Evolutionary conservation across 2,888 invertebrate species (phyloP), one percentile per base, ranked within the genome.

Genomic region (Dendrolimus houi): DNA sequence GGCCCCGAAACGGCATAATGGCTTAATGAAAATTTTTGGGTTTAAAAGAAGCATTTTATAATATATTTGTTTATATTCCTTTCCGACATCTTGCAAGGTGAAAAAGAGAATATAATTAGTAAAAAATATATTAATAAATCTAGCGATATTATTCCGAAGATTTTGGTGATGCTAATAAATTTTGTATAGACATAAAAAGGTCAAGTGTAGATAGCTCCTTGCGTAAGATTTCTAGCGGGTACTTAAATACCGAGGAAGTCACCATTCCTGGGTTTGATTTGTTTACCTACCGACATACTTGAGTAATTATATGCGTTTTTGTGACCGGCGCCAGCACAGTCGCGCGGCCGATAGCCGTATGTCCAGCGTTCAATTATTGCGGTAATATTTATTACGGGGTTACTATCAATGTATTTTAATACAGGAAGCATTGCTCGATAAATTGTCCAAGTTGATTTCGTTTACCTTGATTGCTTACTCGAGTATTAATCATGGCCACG

Each of bases 181-280:
- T 29, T 29, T 29, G 29, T 29, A 29, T 29, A 29, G 6, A 29
- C 29, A 29, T 29, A 29, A 29, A 6, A 29, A 29, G 29, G 29
- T 29, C 3, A 29, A 29, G 29, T 29, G 29, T 29, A 29, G 29
- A 29, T 6, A 79, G 72, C 77, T 71, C 68, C 71, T 72, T 76
- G 79, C 81, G 85, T 83, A 79, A 81, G 67, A 87, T 85, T 85
- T 81, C 76, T 80, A 78, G 73, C 77, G 75, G 77, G 66, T 64
- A 63, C 64, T 67, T 67, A 66, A 68, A 79, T 76, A 70, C 73
- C 70, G 62, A 61, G 67, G 66, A 65, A 66, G 67, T 55, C 59
- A 57, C 67, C 70, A 73, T 77, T 75, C 79, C 72, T 70, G 68
- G 65, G 65, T 66, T 66, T 75, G 72, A 80, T 85, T 82, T 81